Percentiles rank a stretch among this genome's conserved stretches.
These are phyloP conservation scores for Neotoma lepida DNA, from an alignment of 2,113 vertebrate genomes.

Conservation along the genomic window DNA sequence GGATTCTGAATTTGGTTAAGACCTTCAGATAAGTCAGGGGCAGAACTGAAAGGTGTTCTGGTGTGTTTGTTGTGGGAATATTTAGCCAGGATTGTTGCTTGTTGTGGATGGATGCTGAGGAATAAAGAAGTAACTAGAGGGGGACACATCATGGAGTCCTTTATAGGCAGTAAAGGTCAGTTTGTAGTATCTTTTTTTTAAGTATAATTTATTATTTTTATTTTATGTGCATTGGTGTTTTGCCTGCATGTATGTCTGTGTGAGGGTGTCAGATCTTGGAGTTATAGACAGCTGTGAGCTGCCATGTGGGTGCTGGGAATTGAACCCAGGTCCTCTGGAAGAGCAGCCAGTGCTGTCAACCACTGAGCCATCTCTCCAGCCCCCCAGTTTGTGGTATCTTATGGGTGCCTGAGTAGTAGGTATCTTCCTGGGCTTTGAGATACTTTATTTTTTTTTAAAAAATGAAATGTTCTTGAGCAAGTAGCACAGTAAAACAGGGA, in stretches of 20 bases:
- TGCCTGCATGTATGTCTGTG: not conserved
- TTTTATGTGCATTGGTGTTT: not conserved
- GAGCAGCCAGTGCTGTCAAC: not conserved
- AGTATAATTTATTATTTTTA: not conserved
- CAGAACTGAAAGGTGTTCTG: not conserved
- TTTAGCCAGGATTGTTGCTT: not conserved
- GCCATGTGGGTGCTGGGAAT: not conserved
- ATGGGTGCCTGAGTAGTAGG: not conserved
- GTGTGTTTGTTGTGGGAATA: not conserved
- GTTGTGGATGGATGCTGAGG: too few relatives aligned
- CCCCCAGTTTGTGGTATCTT: not conserved
- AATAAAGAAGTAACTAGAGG: not conserved
- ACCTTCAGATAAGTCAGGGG: not conserved
- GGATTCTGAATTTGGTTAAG: not conserved
- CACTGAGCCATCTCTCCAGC: not conserved
- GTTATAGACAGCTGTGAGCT: not conserved
- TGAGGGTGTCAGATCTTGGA: not conserved
- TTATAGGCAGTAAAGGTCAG: not conserved
- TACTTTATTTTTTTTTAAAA: not conserved
- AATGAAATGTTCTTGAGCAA: not conserved
- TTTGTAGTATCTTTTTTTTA: not conserved
- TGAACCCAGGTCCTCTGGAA: not conserved
- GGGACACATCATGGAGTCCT: not conserved
- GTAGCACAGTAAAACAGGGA: not conserved
- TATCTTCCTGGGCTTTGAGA: not conserved